Evolutionary conservation across 2,113 vertebrate genomes (phyloP), one percentile per base, ranked within the genome.

Genomic region (Dromaius novaehollandiae): DNA sequence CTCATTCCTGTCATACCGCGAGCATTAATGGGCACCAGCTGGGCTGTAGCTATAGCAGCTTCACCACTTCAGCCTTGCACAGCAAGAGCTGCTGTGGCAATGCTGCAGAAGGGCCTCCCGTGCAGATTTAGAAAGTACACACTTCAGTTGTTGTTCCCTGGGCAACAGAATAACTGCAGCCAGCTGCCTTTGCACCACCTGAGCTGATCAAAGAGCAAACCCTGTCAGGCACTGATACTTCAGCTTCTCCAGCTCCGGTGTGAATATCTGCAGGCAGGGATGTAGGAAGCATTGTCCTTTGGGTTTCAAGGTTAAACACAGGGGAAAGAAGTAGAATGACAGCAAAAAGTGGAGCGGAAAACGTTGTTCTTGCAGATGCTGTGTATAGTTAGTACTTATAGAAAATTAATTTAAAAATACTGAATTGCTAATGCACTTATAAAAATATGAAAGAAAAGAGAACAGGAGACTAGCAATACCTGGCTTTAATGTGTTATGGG

Each of bases 11-110:
- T 94, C 96, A 68, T 68, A 95, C 89, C 0, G 70, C 68, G 97
- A 96, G 90, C 92, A 82, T 93, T 98, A 98, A 98, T 98, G 97
- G 98, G 97, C 96, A 95, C 97, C 97, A 97, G 97, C 96, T 97
- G 97, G 95, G 97, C 93, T 94, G 94, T 46, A 96, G 97, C 97
- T 97, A 63, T 84, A 97, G 94, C 97, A 94, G 97, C 95, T 96
- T 85, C 94, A 70, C 93, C 92, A 96, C 97, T 97, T 96, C 88
- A 97, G 97, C 95, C 93, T 75, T 22, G 78, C 96, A 88, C 94
- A 98, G 97, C 94, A 56, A 91, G 97, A 97, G 94, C 93, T 65
- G 88, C 89, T 93, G 96, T 94, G 97, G 96, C 89, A 93, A 24
- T 93, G 96, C 97, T 94, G 97, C 96, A 87, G 83, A 96, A 97